phyloP scores from a whole-genome alignment of 2,797 vertebrate genomes.

The Lemur catta region DNA sequence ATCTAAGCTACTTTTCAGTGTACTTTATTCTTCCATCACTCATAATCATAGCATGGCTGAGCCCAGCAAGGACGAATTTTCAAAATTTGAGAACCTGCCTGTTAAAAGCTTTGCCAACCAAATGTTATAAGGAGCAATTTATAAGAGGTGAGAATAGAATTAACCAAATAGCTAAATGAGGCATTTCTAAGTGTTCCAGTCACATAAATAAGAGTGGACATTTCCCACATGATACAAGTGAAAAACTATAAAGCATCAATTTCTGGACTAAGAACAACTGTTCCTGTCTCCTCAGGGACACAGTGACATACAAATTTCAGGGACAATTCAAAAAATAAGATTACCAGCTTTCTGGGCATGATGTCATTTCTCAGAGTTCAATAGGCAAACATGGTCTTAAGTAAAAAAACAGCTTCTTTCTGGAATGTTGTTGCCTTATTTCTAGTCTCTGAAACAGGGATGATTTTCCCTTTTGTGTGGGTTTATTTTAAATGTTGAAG shows the following conservation, averaged over 20 bases:
- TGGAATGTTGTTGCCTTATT: constrained; percentile 54
- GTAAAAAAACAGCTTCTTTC: constrained; percentile 47
- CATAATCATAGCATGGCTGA: neutral
- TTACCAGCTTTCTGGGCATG: neutral
- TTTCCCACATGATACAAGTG: neutral
- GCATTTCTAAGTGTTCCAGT: neutral
- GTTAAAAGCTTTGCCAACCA: neutral
- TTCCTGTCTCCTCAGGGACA: neutral
- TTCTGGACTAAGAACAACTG: neutral
- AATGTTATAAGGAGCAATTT: neutral
- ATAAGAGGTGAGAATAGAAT: constrained; percentile 29
- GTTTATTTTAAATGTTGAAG: constrained; percentile 51
- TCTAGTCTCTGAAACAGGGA: constrained; percentile 28
- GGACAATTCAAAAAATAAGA: constrained; percentile 53
- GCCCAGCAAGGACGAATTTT: neutral
- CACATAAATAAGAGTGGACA: constrained; percentile 23
- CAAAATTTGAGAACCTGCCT: neutral
- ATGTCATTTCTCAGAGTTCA: constrained; percentile 29
- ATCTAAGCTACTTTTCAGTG: constrained; percentile 27
- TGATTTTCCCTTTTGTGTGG: constrained; percentile 1
- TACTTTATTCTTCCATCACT: neutral
- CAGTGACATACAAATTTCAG: constrained; percentile 44
- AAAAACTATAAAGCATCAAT: neutral
- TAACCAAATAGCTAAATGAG: neutral
- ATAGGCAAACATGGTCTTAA: constrained; percentile 47